phyloP scores from a whole-genome alignment of 2,888 invertebrate genomes.

The Petrolisthes manimaculis region DNA sequence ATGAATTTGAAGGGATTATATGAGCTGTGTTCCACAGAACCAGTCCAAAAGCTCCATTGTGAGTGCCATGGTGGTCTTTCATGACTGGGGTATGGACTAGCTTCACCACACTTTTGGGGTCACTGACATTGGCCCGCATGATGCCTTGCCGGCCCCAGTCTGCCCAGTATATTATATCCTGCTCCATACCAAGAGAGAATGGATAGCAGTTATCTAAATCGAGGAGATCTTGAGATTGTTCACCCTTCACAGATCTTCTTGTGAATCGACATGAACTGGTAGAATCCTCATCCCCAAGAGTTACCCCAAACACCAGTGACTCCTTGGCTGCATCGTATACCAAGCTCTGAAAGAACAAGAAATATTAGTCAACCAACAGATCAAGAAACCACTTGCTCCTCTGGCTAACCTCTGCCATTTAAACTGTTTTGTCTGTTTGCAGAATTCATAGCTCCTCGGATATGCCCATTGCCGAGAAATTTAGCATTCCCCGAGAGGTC shows the following conservation, averaged over 20 bases:
- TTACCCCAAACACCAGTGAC: not conserved
- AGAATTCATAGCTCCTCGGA: no score
- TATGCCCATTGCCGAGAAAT: no score
- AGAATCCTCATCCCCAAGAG: not conserved
- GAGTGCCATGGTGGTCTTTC: not conserved
- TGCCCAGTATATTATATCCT: slow-evolving; percentile 41
- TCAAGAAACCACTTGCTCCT: no score
- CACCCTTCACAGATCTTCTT: not conserved
- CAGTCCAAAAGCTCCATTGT: slow-evolving; percentile 15
- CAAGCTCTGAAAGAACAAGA: not conserved
- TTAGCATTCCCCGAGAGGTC: no score
- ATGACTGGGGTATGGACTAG: slow-evolving; percentile 10
- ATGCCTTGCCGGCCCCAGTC: slow-evolving; percentile 43
- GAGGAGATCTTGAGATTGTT: not conserved
- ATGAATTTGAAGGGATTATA: not conserved
- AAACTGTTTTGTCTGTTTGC: no score
- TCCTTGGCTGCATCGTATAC: not conserved
- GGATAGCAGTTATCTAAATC: slow-evolving; percentile 35
- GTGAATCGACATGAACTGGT: not conserved
- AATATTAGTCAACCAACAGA: not conserved
- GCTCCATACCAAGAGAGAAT: slow-evolving; percentile 35
- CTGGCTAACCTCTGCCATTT: no score
- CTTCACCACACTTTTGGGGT: not conserved
- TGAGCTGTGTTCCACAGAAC: not conserved
- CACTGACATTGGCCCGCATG: slow-evolving; percentile 31